Conservation (phyloP, 2,888 invertebrate species). For the Lasioglossum leucozonium region DNA sequence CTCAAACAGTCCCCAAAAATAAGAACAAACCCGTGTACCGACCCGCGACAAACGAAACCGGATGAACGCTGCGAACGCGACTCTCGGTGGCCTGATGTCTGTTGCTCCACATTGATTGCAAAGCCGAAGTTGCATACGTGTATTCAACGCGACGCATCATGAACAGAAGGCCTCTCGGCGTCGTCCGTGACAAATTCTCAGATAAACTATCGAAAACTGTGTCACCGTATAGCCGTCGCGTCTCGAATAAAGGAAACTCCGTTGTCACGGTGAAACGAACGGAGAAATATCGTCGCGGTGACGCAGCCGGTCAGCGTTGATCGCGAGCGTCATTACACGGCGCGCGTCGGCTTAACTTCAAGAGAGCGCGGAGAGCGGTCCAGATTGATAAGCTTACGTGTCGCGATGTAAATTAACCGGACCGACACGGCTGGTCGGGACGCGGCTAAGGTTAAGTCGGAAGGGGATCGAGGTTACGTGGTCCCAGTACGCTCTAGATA, state of each 20-base stretch:
- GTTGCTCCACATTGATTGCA: constrained; percentile 1
- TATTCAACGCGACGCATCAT: background rate
- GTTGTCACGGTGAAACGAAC: background rate
- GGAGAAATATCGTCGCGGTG: background rate
- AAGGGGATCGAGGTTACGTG: constrained; percentile 73
- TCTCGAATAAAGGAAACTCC: background rate
- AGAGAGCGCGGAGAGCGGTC: constrained; percentile 32
- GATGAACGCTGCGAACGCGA: background rate
- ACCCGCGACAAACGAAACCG: background rate
- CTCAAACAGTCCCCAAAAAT: background rate
- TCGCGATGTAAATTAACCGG: constrained; percentile 77
- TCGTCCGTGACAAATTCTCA: background rate
- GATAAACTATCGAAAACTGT: background rate
- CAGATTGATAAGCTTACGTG: constrained; percentile 74
- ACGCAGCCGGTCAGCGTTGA: background rate
- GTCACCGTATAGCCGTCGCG: background rate
- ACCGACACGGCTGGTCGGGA: constrained; percentile 64
- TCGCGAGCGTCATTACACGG: background rate
- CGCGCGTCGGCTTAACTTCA: background rate
- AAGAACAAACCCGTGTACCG: background rate
- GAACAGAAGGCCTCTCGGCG: background rate
- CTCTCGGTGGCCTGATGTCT: background rate
- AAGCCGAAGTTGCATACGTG: background rate
- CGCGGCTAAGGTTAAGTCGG: constrained; percentile 76
- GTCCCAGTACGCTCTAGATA: constrained; percentile 70